phyloP scores from a whole-genome alignment of 2,797 vertebrate species.

The Myotis planiceps region DNA sequence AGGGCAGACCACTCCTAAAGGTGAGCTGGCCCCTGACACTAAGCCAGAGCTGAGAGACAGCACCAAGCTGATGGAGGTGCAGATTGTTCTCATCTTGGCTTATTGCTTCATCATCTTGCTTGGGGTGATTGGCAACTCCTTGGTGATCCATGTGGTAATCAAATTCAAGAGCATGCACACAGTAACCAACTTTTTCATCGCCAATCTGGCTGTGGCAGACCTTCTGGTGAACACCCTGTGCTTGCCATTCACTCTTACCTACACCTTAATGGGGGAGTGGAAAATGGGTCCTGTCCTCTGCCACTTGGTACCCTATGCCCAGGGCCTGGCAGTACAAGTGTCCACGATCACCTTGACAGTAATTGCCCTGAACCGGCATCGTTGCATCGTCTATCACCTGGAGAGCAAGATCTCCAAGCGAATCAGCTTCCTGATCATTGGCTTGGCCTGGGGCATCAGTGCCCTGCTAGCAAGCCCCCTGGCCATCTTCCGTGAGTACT shows the following conservation, averaged over 20 bases:
- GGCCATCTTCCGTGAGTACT: conserved; percentile 96
- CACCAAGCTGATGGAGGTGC: conserved; percentile 93
- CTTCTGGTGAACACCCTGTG: conserved; percentile 95
- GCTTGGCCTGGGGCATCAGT: conserved; percentile 93
- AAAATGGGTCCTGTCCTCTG: conserved; percentile 94
- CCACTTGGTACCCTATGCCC: conserved; percentile 94
- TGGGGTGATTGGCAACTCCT: conserved; percentile 94
- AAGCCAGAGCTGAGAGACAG: conserved; percentile 91
- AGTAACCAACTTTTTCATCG: conserved; percentile 97
- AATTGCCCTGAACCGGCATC: conserved; percentile 95
- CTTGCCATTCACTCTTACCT: conserved; percentile 95
- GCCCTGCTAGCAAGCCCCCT: conserved; percentile 94
- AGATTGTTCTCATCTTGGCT: conserved; percentile 94
- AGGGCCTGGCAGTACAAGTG: conserved; percentile 95
- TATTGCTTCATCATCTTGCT: conserved; percentile 96
- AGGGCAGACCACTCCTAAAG: conserved; percentile 76
- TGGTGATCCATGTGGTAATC: conserved; percentile 95
- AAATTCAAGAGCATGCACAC: conserved; percentile 95
- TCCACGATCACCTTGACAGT: conserved; percentile 96
- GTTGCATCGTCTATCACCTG: conserved; percentile 94
- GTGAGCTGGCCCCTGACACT: conserved; percentile 80
- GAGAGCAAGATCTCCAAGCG: conserved; percentile 96
- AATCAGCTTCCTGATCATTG: conserved; percentile 93
- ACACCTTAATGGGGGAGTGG: conserved; percentile 94
- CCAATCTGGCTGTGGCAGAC: conserved; percentile 95